Base-by-base conservation (phyloP, 92 coral and sea anemone species). In the Phymanthus crucifer region DNA sequence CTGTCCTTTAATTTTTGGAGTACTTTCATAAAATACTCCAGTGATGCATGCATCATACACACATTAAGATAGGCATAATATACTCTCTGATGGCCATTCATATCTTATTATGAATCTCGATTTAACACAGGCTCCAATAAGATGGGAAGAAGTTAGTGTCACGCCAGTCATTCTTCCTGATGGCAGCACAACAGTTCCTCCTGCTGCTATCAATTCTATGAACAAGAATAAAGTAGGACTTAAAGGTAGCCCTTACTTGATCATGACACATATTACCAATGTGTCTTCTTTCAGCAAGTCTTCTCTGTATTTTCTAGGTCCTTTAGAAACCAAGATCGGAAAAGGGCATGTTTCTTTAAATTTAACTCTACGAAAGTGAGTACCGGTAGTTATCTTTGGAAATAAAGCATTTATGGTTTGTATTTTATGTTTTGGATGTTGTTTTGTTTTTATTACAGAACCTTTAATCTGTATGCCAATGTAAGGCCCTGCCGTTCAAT, bases 301-400 rank as follows among this genome's bases (percentile, higher is more conserved):
- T 17, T 27, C 27, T 7, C 27, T 33, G 43, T 50, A 32, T 66
- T 76, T 84, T 13, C 16, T 69, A 95, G 98, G 98, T 67, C 98
- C 98, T 38, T 69, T 95, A 66, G 98, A 95, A 78, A 95, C 98
- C 36, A 95, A 95, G 85, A 95, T 95, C 66, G 98, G 98, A 68
- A 95, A 95, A 88, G 98, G 98, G 26, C 98, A 95, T 84, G 98
- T 95, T 48, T 95, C 98, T 12, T 85, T 95, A 78, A 95, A 95
- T 78, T 85, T 95, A 29, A 95, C 98, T 11, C 80, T 95, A 48
- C 88, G 98, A 46, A 89, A 91, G 98, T 95, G 74, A 72, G 90
- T 45, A 40, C 29, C 21, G 16, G 10, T 21, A 54, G 27, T 21
- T 26, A 54, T 12, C 32, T 11, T 37, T 45, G 46, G 33, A 40